Evolutionary conservation across 2,888 invertebrate species (phyloP).

Genomic region (Drosophila hamatofila): DNA sequence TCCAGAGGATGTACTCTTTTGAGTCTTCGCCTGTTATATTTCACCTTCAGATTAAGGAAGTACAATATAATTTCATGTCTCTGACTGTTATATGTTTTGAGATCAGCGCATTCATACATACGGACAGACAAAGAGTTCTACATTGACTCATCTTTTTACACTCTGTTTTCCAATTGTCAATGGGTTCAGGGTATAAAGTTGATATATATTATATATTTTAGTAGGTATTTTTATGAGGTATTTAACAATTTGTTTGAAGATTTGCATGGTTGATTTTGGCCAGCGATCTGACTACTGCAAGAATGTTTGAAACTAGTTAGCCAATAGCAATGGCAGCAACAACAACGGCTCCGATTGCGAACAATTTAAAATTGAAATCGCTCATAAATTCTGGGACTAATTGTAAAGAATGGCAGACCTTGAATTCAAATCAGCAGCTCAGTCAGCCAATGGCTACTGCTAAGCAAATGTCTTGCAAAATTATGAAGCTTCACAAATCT

Average conservation of each 20-base stretch:
- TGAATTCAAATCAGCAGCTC: constrained; percentile 65
- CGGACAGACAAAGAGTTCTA: too few relatives aligned
- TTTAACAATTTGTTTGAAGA: constrained; percentile 10
- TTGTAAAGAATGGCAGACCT: constrained; percentile 78
- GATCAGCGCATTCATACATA: too few relatives aligned
- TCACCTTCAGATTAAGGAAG: too few relatives aligned
- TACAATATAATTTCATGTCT: too few relatives aligned
- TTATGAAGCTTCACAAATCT: constrained; percentile 74
- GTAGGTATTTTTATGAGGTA: background rate
- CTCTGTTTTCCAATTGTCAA: background rate
- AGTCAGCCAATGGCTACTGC: constrained; percentile 60
- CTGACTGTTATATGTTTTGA: too few relatives aligned
- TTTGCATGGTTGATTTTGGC: constrained; percentile 25
- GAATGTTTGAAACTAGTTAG: constrained; percentile 58
- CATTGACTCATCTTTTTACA: too few relatives aligned
- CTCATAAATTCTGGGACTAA: constrained; percentile 77
- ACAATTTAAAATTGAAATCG: constrained; percentile 74
- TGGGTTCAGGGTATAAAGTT: background rate
- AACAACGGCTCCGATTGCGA: constrained; percentile 33
- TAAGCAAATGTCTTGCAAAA: constrained; percentile 66
- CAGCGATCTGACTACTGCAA: constrained; percentile 4
- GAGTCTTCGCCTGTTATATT: too few relatives aligned
- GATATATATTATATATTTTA: background rate
- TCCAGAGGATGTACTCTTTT: too few relatives aligned
- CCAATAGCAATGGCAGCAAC: constrained; percentile 38